A percentile compares a stretch with the other conserved stretches of the same genome.
phyloP scores from a whole-genome alignment of 1,140 invertebrate genomes.

The Drosophila nebulosa region DNA sequence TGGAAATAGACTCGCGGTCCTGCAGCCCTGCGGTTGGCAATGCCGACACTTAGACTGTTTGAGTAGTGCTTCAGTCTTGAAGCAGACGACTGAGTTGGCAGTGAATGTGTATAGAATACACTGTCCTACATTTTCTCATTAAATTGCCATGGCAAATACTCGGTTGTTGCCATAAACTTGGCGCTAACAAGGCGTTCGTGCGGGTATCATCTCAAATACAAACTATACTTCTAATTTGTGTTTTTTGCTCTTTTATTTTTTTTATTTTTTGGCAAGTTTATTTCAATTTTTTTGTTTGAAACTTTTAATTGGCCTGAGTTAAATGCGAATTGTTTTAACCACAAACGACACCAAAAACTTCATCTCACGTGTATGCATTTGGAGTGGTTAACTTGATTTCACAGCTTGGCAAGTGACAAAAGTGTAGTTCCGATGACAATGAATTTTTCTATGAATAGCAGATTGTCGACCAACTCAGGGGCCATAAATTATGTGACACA shows the following conservation, averaged over 20 bases:
- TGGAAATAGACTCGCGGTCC: neutral
- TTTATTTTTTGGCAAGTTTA: slow-evolving; percentile 47
- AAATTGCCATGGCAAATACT: slow-evolving; percentile 71
- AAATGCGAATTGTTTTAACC: slow-evolving; percentile 61
- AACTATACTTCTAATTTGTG: neutral
- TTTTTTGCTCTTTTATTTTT: neutral
- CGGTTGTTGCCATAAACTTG: slow-evolving; percentile 66
- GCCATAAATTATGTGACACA: slow-evolving; percentile 58
- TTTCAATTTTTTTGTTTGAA: slow-evolving; percentile 37
- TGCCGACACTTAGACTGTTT: slow-evolving; percentile 59
- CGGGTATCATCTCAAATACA: slow-evolving; percentile 55
- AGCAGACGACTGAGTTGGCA: slow-evolving; percentile 23
- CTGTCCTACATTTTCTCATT: slow-evolving; percentile 78
- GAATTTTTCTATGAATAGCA: neutral
- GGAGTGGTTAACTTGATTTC: slow-evolving; percentile 13
- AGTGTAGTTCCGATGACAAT: slow-evolving; percentile 13
- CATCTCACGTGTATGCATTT: neutral
- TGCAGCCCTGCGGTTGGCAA: slow-evolving; percentile 20
- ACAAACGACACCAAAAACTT: neutral
- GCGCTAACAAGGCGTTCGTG: slow-evolving; percentile 69
- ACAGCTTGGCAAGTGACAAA: slow-evolving; percentile 22
- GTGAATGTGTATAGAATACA: slow-evolving; percentile 37
- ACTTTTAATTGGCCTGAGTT: slow-evolving; percentile 72
- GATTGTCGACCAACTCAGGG: slow-evolving; percentile 12
- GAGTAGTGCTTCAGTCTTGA: slow-evolving; percentile 62